These are phyloP conservation scores for Cyprinodon brontotheroides DNA, from an alignment of 2,113 vertebrate species.

Conservation along the genomic window DNA sequence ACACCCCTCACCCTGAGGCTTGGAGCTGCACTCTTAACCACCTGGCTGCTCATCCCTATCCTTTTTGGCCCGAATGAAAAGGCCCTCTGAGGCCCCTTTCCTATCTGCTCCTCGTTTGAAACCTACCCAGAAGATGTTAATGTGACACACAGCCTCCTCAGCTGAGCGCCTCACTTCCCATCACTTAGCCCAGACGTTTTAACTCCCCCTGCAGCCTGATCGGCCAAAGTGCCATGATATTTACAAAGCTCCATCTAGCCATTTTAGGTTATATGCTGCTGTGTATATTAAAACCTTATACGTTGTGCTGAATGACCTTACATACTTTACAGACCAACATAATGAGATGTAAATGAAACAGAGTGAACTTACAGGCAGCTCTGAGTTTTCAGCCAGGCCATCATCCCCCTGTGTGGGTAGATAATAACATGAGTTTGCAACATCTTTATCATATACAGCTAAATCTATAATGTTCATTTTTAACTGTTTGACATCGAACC, in stretches of 20 bases:
- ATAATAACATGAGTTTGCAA: conserved; percentile 19
- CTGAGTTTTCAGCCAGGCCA: conserved; percentile 65
- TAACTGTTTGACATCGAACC: conserved; percentile 17
- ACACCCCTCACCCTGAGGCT: conserved; percentile 7
- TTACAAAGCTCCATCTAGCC: conserved; percentile 36
- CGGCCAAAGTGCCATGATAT: conserved; percentile 43
- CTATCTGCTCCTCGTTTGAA: conserved; percentile 60
- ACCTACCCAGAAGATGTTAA: conserved; percentile 49
- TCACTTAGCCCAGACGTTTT: conserved; percentile 70
- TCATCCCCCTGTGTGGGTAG: conserved; percentile 70
- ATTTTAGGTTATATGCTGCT: conserved; percentile 32
- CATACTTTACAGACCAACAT: conserved; percentile 16
- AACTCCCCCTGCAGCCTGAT: conserved; percentile 19
- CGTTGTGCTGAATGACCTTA: conserved; percentile 5
- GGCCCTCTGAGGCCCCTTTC: conserved; percentile 47
- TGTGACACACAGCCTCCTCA: conserved; percentile 60
- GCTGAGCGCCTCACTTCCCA: conserved; percentile 70
- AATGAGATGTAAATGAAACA: conserved; percentile 47
- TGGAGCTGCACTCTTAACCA: conserved; percentile 37
- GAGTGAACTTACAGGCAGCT: conserved; percentile 69
- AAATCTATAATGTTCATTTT: conserved; percentile 14
- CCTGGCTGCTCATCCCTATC: conserved; percentile 57
- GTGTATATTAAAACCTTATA: conserved; percentile 14
- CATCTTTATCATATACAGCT: conserved; percentile 9
- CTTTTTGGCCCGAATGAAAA: conserved; percentile 34